These are phyloP conservation scores for Aplochiton taeniatus DNA, from an alignment of 2,797 vertebrate genomes.

Conservation along the genomic window DNA sequence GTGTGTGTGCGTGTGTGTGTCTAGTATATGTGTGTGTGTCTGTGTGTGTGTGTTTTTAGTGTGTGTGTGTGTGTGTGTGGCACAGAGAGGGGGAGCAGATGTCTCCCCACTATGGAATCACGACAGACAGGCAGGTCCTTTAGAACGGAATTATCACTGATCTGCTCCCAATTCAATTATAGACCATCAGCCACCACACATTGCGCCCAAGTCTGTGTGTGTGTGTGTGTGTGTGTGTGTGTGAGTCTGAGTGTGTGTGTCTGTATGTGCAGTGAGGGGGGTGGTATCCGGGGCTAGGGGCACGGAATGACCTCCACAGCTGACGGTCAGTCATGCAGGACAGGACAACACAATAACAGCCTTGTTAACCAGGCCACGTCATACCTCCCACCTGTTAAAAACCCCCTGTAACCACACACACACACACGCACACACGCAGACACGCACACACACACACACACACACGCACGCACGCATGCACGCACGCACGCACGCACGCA, in stretches of 20 bases:
- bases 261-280: constrained; percentile 33
- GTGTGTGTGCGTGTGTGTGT: constrained; percentile 21
- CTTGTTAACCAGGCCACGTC: constrained; percentile 74
- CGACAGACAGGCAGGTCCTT: constrained; percentile 56
- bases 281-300: constrained; percentile 42
- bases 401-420: constrained; percentile 61
- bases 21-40: not conserved
- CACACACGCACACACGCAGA: constrained; percentile 57
- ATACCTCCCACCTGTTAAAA: constrained; percentile 74
- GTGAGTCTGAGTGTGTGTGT: constrained; percentile 59
- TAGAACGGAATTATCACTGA: constrained; percentile 73
- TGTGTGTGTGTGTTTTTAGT: not conserved
- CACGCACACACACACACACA: constrained; percentile 43
- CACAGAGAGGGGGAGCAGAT: constrained; percentile 62
- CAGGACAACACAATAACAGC: constrained; percentile 75
- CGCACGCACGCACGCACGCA: constrained; percentile 7
- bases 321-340: constrained; percentile 77
- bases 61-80: constrained; percentile 27
- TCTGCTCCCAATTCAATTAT: constrained; percentile 74
- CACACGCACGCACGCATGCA: too few relatives aligned
- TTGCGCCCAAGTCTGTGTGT: constrained; percentile 36
- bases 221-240: constrained; percentile 50
- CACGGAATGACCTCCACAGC: constrained; percentile 70
- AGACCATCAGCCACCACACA: constrained; percentile 64
- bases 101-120: constrained; percentile 53